Conservation (phyloP, 2,888 invertebrate species). For the Xestia rhomboidea region DNA sequence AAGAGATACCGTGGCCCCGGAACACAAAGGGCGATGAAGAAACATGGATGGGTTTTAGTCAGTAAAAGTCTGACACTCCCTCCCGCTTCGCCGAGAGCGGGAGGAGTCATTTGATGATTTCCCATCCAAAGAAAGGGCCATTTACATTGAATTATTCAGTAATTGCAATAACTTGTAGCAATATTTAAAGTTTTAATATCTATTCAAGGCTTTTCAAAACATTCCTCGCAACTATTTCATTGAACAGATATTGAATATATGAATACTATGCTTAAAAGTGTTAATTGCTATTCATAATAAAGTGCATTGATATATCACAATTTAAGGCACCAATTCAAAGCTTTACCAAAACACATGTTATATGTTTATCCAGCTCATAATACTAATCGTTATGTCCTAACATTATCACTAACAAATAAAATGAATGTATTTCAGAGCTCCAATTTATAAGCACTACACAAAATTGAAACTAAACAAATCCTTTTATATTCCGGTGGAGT, state of each 20-base stretch:
- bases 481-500: neutral
- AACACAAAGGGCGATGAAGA: no score
- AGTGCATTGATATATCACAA: neutral
- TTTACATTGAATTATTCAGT: no score
- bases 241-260: neutral
- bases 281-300: neutral
- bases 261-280: neutral
- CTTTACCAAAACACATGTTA: neutral
- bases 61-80: no score
- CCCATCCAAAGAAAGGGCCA: no score
- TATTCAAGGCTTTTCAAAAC: neutral
- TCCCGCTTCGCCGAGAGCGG: no score
- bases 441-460: neutral
- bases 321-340: neutral
- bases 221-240: neutral
- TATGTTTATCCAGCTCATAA: neutral
- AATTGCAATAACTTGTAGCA: neutral
- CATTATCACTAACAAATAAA: constrained; percentile 3
- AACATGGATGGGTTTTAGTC: no score
- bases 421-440: constrained; percentile 6
- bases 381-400: neutral
- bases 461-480: constrained; percentile 20
- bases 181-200: neutral
- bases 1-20: no score
- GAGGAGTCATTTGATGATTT: no score